Conservation (phyloP, 2,113 vertebrate species). For the Pomatostomus ruficeps region DNA sequence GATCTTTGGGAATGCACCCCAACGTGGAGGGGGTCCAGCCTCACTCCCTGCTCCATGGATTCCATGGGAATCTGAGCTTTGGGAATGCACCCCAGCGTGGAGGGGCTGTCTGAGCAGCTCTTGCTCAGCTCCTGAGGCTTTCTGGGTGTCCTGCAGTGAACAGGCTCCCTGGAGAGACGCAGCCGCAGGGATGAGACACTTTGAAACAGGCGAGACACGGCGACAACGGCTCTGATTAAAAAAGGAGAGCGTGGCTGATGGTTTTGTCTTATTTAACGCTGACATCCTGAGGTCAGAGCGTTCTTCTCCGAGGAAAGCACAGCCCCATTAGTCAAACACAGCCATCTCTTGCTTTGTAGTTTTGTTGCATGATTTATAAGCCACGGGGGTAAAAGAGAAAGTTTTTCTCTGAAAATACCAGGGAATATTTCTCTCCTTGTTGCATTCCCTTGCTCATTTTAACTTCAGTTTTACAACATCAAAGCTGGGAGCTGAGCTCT, state of each 20-base stretch:
- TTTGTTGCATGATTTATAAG: slow-evolving; percentile 55
- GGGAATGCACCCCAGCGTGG: accelerated
- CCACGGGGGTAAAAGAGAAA: neutral
- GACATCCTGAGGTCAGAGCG: slow-evolving; percentile 56
- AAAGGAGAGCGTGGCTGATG: neutral
- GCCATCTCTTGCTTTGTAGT: slow-evolving; percentile 32
- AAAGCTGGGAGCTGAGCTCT: neutral
- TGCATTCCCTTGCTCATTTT: neutral
- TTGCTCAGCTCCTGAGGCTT: neutral
- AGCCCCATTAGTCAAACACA: slow-evolving; percentile 37
- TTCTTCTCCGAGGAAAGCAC: slow-evolving; percentile 25
- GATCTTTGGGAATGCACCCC: no score
- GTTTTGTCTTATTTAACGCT: slow-evolving; percentile 63
- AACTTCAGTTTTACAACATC: neutral
- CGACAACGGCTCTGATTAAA: neutral
- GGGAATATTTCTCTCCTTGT: neutral
- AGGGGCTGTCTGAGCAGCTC: neutral
- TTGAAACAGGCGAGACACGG: neutral
- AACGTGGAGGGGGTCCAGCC: neutral
- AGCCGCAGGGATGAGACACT: neutral
- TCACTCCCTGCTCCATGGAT: accelerated
- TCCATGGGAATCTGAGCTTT: neutral
- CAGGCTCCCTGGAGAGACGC: neutral
- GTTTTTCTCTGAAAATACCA: neutral
- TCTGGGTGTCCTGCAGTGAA: neutral